phyloP scores from a whole-genome alignment of 2,113 vertebrate species.

The Periophthalmus modestus region DNA sequence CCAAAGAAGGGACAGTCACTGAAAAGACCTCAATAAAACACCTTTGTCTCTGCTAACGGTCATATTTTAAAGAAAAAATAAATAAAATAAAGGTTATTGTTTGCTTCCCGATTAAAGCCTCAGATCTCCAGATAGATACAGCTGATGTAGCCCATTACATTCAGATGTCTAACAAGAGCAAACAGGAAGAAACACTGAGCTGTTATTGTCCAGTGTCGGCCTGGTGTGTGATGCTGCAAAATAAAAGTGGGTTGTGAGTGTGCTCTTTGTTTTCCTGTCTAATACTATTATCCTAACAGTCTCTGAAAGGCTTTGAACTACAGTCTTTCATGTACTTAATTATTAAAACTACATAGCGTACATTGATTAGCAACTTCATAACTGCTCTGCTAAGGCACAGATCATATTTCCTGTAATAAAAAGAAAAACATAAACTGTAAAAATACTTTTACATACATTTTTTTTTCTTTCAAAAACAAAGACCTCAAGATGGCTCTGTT shows the following conservation, averaged over 20 bases:
- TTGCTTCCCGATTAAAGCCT: conserved; percentile 43
- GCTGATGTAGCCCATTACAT: conserved; percentile 17
- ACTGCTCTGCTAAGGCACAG: not conserved
- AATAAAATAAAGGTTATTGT: conserved; percentile 25
- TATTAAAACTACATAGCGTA: not conserved
- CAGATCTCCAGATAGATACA: conserved; percentile 23
- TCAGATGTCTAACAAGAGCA: conserved; percentile 27
- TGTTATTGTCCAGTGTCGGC: conserved; percentile 29
- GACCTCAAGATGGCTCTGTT: conserved; percentile 7
- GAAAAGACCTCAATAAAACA: conserved; percentile 29
- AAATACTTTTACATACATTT: not conserved
- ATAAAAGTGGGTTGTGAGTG: conserved; percentile 31
- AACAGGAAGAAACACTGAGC: conserved; percentile 40
- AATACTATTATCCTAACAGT: conserved; percentile 29
- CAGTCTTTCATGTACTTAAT: not conserved
- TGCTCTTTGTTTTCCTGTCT: conserved; percentile 37
- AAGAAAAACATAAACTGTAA: not conserved
- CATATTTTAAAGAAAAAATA: not conserved
- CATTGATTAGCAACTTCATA: not conserved
- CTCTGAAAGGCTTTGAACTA: conserved; percentile 25
- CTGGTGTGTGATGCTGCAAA: conserved; percentile 35
- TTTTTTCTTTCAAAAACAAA: not conserved
- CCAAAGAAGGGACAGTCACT: conserved; percentile 11
- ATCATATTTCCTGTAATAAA: not conserved
- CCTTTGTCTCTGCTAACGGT: conserved; percentile 23